Conservation (phyloP, 2,113 vertebrate genomes). For the Nansenia antarctica region DNA sequence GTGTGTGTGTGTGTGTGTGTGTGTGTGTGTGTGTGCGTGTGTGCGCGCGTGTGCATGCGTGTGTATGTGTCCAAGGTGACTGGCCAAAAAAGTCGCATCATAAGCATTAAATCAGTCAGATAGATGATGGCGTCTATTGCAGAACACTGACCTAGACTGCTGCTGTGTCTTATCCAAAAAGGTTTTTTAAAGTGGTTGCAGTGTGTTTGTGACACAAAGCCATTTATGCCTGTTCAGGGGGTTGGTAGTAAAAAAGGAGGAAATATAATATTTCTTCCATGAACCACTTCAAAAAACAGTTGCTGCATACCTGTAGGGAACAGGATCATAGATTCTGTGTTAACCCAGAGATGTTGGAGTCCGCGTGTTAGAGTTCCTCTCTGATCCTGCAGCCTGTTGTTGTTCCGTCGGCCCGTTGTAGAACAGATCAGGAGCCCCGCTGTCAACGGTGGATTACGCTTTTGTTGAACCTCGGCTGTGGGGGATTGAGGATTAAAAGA, state of each 20-base stretch:
- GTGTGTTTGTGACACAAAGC: conserved; percentile 56
- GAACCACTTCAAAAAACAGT: conserved; percentile 46
- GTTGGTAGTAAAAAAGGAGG: conserved; percentile 36
- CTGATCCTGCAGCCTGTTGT: conserved; percentile 68
- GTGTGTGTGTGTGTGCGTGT: neutral
- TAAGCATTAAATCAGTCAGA: neutral
- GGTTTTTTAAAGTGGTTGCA: conserved; percentile 47
- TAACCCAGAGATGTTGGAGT: conserved; percentile 70
- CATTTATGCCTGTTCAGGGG: conserved; percentile 35
- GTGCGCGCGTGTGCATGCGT: neutral
- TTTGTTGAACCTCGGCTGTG: conserved; percentile 66
- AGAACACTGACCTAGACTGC: neutral
- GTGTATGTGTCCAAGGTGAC: neutral
- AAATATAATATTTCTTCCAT: conserved; percentile 47
- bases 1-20: neutral
- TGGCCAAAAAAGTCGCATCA: neutral
- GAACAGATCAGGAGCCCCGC: conserved; percentile 70
- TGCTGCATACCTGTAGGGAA: conserved; percentile 61
- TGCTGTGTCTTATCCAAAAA: conserved; percentile 2
- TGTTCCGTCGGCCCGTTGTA: conserved; percentile 69
- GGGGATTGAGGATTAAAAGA: conserved; percentile 71
- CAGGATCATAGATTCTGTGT: conserved; percentile 66
- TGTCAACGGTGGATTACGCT: conserved; percentile 70
- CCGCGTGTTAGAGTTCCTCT: conserved; percentile 59
- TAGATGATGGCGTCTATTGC: neutral